These are phyloP conservation scores for Gobiocypris rarus DNA, from an alignment of 2,113 vertebrate species.

Conservation along the genomic window DNA sequence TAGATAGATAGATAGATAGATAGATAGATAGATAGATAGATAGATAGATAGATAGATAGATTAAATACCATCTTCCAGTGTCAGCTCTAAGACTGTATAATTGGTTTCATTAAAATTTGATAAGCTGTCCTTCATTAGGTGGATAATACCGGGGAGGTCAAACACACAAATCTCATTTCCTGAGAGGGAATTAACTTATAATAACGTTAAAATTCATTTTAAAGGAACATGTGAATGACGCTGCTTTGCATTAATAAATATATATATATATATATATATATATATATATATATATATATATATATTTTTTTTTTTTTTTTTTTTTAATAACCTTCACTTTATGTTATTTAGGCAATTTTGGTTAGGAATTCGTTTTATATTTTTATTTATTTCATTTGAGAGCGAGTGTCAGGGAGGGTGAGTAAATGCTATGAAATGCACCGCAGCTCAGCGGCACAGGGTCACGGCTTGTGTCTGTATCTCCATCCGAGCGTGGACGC, in stretches of 20 bases:
- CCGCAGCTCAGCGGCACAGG: not conserved
- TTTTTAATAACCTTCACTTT: not conserved
- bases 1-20: not conserved
- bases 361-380: not conserved
- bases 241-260: not conserved
- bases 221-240: not conserved
- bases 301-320: too few relatives aligned
- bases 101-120: constrained; percentile 41
- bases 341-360: constrained; percentile 5
- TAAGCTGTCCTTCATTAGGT: not conserved
- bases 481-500: constrained; percentile 25
- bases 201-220: constrained; percentile 12
- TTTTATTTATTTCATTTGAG: not conserved
- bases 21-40: not conserved
- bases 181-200: constrained; percentile 4
- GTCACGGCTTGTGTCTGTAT: not conserved
- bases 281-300: too few relatives aligned
- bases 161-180: constrained; percentile 35
- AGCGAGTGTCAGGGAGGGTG: constrained; percentile 1
- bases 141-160: not conserved
- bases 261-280: too few relatives aligned
- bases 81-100: constrained; percentile 15
- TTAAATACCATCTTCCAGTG: not conserved
- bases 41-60: constrained; percentile 6
- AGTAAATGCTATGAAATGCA: constrained; percentile 30